Conservation (phyloP, 37 sponge, comb jelly and placozoan genomes). For the Eunapius fragilis region DNA sequence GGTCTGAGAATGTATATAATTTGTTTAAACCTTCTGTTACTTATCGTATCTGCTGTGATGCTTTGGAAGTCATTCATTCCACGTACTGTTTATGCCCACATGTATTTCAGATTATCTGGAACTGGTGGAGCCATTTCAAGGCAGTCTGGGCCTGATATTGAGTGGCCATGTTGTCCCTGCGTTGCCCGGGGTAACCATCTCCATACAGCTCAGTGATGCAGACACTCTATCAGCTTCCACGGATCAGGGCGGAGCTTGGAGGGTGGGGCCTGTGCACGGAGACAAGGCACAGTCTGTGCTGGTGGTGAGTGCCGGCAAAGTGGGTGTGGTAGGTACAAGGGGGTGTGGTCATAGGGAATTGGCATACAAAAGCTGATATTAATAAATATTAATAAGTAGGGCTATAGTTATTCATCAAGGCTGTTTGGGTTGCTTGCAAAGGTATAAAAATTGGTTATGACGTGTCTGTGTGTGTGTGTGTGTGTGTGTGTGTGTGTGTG, state of each 20-base stretch:
- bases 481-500: neutral
- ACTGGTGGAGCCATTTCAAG: conserved; percentile 43
- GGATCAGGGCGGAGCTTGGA: neutral
- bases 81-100: neutral
- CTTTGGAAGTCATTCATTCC: neutral
- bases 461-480: neutral
- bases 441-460: neutral
- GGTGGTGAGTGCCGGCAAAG: neutral
- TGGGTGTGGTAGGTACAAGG: neutral
- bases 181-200: conserved; percentile 56
- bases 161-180: conserved; percentile 58
- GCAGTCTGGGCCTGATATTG: conserved; percentile 64
- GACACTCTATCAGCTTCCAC: conserved; percentile 12
- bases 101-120: conserved; percentile 68
- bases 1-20: no score
- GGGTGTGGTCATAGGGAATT: neutral
- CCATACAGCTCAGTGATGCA: conserved; percentile 11
- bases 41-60: no score
- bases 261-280: neutral
- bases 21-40: no score
- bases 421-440: neutral
- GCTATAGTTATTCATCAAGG: no score
- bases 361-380: neutral
- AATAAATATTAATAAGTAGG: no score
- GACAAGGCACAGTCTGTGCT: neutral